Evolutionary conservation across 2,888 invertebrate genomes (phyloP), one percentile per base, ranked within the genome.

Genomic region (Bellardia bayeri): DNA sequence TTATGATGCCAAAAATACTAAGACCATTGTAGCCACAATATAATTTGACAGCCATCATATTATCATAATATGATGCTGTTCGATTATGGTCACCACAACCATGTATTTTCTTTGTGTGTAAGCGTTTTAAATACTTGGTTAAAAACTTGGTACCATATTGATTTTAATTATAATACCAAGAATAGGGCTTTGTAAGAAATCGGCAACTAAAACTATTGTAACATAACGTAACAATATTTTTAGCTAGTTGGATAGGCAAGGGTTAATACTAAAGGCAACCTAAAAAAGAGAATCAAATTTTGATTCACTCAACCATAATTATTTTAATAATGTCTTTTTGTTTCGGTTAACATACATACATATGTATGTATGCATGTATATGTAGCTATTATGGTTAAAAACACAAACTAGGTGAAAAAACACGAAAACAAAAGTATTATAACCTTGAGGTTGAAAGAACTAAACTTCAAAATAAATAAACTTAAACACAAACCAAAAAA

Each of bases 261-360:
- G 79, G 79, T 79, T 79, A 79, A 79, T 14, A 58, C 33, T 51
- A 11, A 66, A 40, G 40, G n/a, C 9, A 23, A 76, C n/a, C 14
- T 40, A 16, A 11, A 54, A 37, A 66, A 78, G 23, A 40, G 30
- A 64, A 11, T 40, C 75, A 72, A 66, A 80, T 45, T 61, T 76
- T 84, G 72, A 84, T 56, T 61, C 79, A 87, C 68, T 87, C 82
- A 82, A 75, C 74, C 87, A 75, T 85, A 76, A 79, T 85, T 87
- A 87, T 87, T 87, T 87, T 87, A 87, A 87, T 82, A 87, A 87
- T 79, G 85, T 82, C 69, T 45, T 75, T 63, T 42, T 13, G 14
- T 63, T 75, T 14, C n/a, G 64, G 40, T 54, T 37, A 14, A 56
- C 42, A 16, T 23, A 30, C 13, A 45, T 42, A 9, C 42, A 42